Evolutionary conservation across 2,113 vertebrate species (phyloP).

Genomic region (Scalopus aquaticus): DNA sequence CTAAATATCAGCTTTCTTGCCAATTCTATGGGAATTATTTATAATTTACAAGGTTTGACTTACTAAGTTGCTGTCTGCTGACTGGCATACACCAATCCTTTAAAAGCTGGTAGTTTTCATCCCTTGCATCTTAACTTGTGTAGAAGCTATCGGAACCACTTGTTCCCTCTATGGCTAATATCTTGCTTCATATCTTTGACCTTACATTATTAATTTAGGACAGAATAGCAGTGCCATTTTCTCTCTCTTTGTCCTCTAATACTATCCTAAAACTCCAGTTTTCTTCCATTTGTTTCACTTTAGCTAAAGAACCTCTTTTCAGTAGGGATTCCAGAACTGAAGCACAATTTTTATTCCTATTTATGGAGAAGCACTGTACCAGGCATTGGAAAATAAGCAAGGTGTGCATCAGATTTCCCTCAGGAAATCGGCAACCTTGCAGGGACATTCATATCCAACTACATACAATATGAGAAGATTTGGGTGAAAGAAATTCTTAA

Average conservation of each 20-base stretch:
- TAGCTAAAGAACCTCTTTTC: neutral
- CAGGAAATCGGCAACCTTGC: neutral
- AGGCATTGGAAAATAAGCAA: neutral
- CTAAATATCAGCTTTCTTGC: neutral
- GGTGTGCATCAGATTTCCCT: neutral
- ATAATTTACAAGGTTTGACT: neutral
- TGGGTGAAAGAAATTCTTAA: neutral
- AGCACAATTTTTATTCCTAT: neutral
- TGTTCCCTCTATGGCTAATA: neutral
- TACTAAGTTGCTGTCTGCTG: neutral
- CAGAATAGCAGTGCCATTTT: neutral
- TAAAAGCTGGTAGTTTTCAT: neutral
- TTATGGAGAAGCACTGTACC: neutral
- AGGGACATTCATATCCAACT: neutral
- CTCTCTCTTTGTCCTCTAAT: neutral
- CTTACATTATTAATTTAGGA: slow-evolving; percentile 1
- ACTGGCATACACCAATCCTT: neutral
- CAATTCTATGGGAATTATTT: neutral
- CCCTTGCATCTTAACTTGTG: neutral
- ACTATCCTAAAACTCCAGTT: neutral
- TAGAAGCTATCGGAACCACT: neutral
- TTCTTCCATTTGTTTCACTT: neutral
- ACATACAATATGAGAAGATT: neutral
- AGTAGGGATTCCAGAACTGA: neutral
- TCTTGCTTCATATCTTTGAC: neutral